Conservation (phyloP, 2,888 invertebrate species). For the Syrphus vitripennis region DNA sequence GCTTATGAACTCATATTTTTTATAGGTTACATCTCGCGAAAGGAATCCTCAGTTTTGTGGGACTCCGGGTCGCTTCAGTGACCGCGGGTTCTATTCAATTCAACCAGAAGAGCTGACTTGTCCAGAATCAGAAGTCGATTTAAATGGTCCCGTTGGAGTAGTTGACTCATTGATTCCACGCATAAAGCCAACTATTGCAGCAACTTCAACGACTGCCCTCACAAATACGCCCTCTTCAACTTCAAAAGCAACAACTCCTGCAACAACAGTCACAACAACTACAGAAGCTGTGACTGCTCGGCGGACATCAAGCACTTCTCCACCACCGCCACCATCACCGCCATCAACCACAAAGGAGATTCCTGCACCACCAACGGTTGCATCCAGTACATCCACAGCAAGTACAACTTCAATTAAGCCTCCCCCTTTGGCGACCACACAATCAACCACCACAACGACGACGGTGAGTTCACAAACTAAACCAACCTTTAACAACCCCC, state of each 20-base stretch:
- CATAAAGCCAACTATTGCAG: slow-evolving; percentile 78
- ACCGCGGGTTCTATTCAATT: slow-evolving; percentile 93
- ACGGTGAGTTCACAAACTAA: slow-evolving; percentile 47
- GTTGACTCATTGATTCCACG: slow-evolving; percentile 79
- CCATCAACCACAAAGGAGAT: slow-evolving; percentile 58
- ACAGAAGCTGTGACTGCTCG: slow-evolving; percentile 61
- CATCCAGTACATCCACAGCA: slow-evolving; percentile 73
- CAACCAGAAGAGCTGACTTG: slow-evolving; percentile 89
- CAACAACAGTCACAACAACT: slow-evolving; percentile 63
- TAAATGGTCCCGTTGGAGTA: slow-evolving; percentile 79
- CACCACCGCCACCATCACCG: slow-evolving; percentile 15
- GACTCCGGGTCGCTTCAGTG: slow-evolving; percentile 89
- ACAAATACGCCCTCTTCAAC: slow-evolving; percentile 69
- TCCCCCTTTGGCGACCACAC: slow-evolving; percentile 44
- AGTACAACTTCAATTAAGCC: slow-evolving; percentile 62
- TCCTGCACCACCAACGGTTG: slow-evolving; percentile 73
- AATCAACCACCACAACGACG: slow-evolving; percentile 42
- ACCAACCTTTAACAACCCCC: slow-evolving; percentile 69
- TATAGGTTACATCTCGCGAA: slow-evolving; percentile 90
- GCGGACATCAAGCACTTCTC: slow-evolving; percentile 36
- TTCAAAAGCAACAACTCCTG: slow-evolving; percentile 41
- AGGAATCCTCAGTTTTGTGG: slow-evolving; percentile 96
- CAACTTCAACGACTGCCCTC: slow-evolving; percentile 76
- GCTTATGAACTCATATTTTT: neutral
- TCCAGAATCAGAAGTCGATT: slow-evolving; percentile 83